Conservation (phyloP, 2,888 invertebrate genomes). For the Dasypolia templi region DNA sequence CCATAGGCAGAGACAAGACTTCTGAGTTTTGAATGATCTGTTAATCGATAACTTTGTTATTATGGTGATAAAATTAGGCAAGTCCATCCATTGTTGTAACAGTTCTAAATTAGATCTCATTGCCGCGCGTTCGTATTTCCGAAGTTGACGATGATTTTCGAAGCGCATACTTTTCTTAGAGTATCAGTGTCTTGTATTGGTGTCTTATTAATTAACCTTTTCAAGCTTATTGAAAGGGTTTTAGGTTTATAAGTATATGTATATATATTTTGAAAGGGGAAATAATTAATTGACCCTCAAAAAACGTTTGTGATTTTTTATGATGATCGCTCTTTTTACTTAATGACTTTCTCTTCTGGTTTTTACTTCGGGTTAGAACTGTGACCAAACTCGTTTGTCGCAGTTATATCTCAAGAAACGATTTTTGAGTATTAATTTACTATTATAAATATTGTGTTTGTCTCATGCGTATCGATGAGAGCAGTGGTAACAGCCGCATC, state of each 20-base stretch:
- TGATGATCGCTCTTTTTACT: background rate
- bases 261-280: background rate
- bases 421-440: too few relatives aligned
- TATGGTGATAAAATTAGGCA: background rate
- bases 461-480: too few relatives aligned
- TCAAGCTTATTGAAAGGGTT: background rate
- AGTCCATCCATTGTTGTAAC: too few relatives aligned
- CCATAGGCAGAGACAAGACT: background rate
- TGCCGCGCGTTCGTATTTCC: background rate
- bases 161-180: background rate
- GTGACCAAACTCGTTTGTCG: background rate
- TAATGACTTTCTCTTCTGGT: too few relatives aligned
- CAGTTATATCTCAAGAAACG: too few relatives aligned
- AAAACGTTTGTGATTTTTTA: background rate
- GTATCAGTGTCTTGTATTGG: background rate
- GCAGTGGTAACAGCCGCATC: too few relatives aligned
- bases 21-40: background rate
- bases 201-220: constrained; percentile 12
- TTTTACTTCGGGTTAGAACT: background rate
- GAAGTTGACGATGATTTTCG: background rate
- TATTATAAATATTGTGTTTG: too few relatives aligned
- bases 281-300: background rate
- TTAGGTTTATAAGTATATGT: constrained; percentile 5
- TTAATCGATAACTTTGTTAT: background rate
- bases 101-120: background rate